These are phyloP conservation scores for Micropoecilia bifurca DNA, from an alignment of 2,797 vertebrate species.

Conservation along the genomic window DNA sequence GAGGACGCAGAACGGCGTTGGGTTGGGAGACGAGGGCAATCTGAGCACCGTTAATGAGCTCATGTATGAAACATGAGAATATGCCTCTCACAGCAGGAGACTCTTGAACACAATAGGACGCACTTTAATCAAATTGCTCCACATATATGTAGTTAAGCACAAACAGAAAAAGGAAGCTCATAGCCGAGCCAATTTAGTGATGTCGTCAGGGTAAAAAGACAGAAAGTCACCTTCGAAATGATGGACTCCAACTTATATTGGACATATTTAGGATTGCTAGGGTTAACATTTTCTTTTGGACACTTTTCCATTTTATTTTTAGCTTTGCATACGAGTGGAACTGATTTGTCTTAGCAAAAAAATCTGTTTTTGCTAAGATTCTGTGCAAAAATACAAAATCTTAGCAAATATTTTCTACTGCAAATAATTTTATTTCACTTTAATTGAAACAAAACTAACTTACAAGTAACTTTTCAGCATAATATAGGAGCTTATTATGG, in stretches of 20 bases:
- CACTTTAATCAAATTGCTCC: conserved; percentile 60
- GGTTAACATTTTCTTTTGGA: neutral
- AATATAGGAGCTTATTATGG: too few relatives aligned
- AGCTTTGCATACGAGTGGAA: neutral
- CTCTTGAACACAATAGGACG: conserved; percentile 65
- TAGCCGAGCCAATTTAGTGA: neutral
- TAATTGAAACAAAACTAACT: too few relatives aligned
- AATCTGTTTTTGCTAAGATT: too few relatives aligned
- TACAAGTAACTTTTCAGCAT: too few relatives aligned
- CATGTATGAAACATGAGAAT: conserved; percentile 80
- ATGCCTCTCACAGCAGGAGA: conserved; percentile 48
- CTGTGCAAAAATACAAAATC: too few relatives aligned
- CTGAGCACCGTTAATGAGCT: conserved; percentile 75
- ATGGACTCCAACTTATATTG: neutral
- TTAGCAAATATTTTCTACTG: too few relatives aligned
- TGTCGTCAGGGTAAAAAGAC: neutral
- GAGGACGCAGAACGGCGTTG: conserved; percentile 56
- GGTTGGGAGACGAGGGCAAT: conserved; percentile 61
- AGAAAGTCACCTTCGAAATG: neutral
- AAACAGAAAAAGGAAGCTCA: conserved; percentile 7
- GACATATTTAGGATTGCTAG: neutral
- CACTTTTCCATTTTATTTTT: neutral
- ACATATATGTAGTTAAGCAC: conserved; percentile 13
- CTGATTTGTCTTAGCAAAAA: neutral
- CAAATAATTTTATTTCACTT: too few relatives aligned